phyloP scores from a whole-genome alignment of 1,140 invertebrate genomes.

The Penaeus indicus region DNA sequence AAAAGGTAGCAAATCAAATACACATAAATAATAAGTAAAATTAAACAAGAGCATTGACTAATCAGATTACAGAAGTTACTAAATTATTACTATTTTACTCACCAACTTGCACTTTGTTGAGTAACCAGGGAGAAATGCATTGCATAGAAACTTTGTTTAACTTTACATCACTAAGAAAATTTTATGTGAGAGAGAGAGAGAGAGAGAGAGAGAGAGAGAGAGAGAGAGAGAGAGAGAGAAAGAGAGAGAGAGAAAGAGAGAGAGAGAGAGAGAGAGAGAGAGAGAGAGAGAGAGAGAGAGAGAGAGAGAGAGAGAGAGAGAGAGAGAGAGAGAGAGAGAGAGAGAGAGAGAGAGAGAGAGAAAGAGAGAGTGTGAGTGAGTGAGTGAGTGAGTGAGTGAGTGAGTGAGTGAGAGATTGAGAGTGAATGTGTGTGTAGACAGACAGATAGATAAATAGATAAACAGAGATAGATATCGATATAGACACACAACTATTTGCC shows the following conservation, averaged over 20 bases:
- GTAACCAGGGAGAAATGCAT: no score
- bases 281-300: neutral
- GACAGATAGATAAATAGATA: neutral
- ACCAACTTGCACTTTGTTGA: no score
- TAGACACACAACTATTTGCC: neutral
- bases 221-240: neutral
- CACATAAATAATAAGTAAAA: no score
- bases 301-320: neutral
- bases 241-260: neutral
- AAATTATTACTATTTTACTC: no score
- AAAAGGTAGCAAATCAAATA: no score
- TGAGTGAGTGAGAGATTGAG: neutral
- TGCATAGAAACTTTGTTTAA: no score
- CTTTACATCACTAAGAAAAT: no score
- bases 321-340: neutral
- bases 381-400: slow-evolving; percentile 24
- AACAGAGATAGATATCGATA: neutral
- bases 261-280: neutral
- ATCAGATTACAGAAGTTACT: no score
- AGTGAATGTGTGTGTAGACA: neutral
- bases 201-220: neutral
- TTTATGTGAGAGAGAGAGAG: slow-evolving; percentile 9
- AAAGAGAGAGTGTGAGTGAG: neutral
- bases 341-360: neutral
- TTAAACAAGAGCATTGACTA: no score